Base-by-base conservation (phyloP, 2,888 invertebrate species). In the Neoaliturus tenellus region DNA sequence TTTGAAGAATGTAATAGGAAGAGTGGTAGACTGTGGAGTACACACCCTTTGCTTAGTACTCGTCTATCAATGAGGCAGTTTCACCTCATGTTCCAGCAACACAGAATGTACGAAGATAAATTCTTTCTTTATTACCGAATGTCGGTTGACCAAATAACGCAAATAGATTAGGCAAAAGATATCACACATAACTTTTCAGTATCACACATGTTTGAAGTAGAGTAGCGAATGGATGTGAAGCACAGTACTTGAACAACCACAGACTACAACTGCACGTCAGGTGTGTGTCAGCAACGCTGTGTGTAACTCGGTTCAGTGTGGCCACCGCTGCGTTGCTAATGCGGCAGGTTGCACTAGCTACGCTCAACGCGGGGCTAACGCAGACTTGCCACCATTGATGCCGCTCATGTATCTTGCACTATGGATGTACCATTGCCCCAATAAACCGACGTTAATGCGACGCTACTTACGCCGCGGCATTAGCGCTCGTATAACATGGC, bases 31-130 rank as follows among this genome's bases (percentile, higher is more conserved):
- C 62, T 20, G 62, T 62, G 62, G 62, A 62, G 62, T 55, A 62
- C 20, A 62, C 62, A 62, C 25, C 31, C 62, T 62, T 62, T 62
- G 62, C 4, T 62, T 28, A 62, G 62, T 8, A 55, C 55, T 55
- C 55, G 55, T 55, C 17, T 55, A 55, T 55, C 55, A 55, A 55
- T 17, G 17, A 17, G 55, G 17, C 55, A 55, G 55, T 55, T 55
- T 55, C 55, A 55, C 17, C 55, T 55, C 55, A 55, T 55, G 55
- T 62, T 62, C 62, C 62, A 62, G 62, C 28, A 62, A 62, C 25
- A 28, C 12, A 14, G 25, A 31, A 62, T 25, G 62, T 62, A 31
- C 62, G 62, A 28, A 62, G 28, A 62, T 48, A 48, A 48, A 14
- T 48, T 48, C 48, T 48, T 48, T 48, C 5, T 48, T 48, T 48